phyloP scores from a whole-genome alignment of 2,797 vertebrate species.

The Gobionotothen gibberifrons region DNA sequence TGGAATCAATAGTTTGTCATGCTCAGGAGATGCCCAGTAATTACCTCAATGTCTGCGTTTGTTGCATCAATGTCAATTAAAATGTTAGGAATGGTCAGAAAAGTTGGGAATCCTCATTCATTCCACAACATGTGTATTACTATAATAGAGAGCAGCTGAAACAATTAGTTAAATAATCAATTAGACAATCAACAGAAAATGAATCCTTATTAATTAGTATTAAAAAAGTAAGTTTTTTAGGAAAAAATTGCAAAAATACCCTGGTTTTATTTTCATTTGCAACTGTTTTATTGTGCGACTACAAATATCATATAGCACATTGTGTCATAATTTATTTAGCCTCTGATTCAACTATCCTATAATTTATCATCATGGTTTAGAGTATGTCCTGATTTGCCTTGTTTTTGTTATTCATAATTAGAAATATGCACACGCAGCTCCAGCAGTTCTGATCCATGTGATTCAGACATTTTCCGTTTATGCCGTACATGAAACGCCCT shows the following conservation, averaged over 20 bases:
- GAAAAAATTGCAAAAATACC: not conserved
- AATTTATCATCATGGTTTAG: slow-evolving; percentile 29
- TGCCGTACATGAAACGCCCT: slow-evolving; percentile 75
- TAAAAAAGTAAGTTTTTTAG: not conserved
- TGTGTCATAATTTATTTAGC: slow-evolving; percentile 2
- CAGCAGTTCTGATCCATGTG: slow-evolving; percentile 60
- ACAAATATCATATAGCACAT: not conserved
- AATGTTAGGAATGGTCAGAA: slow-evolving; percentile 26
- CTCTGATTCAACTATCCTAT: not conserved
- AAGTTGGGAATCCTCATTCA: slow-evolving; percentile 17
- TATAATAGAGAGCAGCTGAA: not conserved
- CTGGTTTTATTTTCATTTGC: slow-evolving; percentile 1
- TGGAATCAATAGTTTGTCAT: slow-evolving; percentile 48
- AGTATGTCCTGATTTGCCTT: slow-evolving; percentile 13
- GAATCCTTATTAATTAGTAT: not conserved
- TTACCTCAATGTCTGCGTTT: slow-evolving; percentile 44
- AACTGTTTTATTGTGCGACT: not conserved
- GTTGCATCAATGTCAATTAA: slow-evolving; percentile 47
- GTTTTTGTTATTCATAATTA: slow-evolving; percentile 37
- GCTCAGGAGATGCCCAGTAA: slow-evolving; percentile 37
- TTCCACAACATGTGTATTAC: slow-evolving; percentile 8
- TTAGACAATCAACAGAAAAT: slow-evolving; percentile 18
- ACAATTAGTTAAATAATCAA: slow-evolving; percentile 5
- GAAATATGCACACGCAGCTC: slow-evolving; percentile 45
- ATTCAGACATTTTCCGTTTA: slow-evolving; percentile 72